Conservation (phyloP, 2,888 invertebrate genomes). For the Drosophila subsilvestris region DNA sequence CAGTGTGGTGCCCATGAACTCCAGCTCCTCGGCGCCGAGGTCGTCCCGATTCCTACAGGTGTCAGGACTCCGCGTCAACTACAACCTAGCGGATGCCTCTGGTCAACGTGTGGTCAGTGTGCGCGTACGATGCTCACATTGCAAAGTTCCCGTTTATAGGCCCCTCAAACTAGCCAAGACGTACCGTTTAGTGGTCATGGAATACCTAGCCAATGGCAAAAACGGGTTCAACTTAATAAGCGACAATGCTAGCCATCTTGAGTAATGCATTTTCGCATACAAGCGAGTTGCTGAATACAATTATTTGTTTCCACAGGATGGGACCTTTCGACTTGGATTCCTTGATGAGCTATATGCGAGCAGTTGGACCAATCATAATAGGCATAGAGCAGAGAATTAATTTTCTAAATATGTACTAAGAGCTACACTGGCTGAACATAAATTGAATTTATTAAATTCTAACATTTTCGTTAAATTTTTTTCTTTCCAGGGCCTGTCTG, state of each 20-base stretch:
- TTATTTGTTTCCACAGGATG: constrained; percentile 41
- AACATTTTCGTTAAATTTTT: too few species aligned
- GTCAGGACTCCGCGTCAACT: constrained; percentile 85
- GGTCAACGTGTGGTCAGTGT: constrained; percentile 86
- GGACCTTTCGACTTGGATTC: constrained; percentile 79
- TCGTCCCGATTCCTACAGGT: constrained; percentile 85
- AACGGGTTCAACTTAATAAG: constrained; percentile 87
- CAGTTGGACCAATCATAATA: constrained; percentile 58
- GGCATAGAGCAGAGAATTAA: constrained; percentile 71
- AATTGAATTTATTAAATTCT: too few species aligned
- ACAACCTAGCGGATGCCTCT: constrained; percentile 86
- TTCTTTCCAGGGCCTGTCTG: too few species aligned
- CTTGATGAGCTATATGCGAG: constrained; percentile 68
- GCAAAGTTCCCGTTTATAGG: constrained; percentile 87
- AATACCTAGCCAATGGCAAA: constrained; percentile 88
- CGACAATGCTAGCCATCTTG: constrained; percentile 76
- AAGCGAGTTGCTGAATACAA: too few species aligned
- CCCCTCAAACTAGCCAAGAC: constrained; percentile 85
- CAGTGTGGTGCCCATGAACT: constrained; percentile 83
- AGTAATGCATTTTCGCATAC: constrained; percentile 43
- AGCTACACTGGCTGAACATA: not conserved
- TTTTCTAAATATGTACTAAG: constrained; percentile 26
- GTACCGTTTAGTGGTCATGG: constrained; percentile 87
- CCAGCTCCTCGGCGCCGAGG: constrained; percentile 39
- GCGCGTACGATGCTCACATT: constrained; percentile 87